Conservation (phyloP, 2,888 invertebrate species). For the Tenthredo distinguenda region DNA sequence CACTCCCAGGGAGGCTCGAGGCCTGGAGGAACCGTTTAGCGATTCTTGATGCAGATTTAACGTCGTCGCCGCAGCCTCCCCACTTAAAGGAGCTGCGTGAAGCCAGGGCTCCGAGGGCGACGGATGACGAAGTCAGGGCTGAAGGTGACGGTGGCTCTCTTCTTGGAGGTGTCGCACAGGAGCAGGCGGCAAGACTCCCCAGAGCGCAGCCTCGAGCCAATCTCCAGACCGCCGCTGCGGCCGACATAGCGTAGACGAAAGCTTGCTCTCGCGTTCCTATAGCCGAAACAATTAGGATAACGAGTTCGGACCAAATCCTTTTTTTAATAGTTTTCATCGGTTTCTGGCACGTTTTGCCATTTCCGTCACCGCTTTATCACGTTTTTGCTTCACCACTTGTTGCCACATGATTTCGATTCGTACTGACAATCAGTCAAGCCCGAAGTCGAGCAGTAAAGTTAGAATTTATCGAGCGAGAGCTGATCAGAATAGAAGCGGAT, state of each 20-base stretch:
- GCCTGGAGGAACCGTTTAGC: conserved; percentile 87
- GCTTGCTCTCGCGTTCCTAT: conserved; percentile 92
- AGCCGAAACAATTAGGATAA: conserved; percentile 45
- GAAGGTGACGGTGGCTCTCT: conserved; percentile 80
- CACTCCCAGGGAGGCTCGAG: conserved; percentile 75
- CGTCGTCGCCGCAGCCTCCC: conserved; percentile 93
- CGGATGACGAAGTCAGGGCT: conserved; percentile 70
- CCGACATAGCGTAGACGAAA: conserved; percentile 90
- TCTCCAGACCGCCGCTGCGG: conserved; percentile 88
- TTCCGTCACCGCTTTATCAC: background rate
- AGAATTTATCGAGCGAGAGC: background rate
- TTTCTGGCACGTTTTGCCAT: too few relatives aligned
- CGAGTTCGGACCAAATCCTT: background rate
- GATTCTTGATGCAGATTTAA: conserved; percentile 86
- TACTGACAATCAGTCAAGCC: too few relatives aligned
- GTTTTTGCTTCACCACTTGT: background rate
- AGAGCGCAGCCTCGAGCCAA: conserved; percentile 89
- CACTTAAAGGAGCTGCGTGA: conserved; percentile 87
- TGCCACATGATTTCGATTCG: background rate
- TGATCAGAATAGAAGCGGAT: too few relatives aligned
- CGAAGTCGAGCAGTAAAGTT: background rate
- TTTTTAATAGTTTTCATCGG: too few relatives aligned
- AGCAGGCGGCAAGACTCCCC: conserved; percentile 87
- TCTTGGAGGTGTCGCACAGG: conserved; percentile 87
- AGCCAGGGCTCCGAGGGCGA: conserved; percentile 69